Evolutionary conservation across 2,888 invertebrate genomes (phyloP), one percentile per base, ranked within the genome.

Genomic region (Escarpia spicata): DNA sequence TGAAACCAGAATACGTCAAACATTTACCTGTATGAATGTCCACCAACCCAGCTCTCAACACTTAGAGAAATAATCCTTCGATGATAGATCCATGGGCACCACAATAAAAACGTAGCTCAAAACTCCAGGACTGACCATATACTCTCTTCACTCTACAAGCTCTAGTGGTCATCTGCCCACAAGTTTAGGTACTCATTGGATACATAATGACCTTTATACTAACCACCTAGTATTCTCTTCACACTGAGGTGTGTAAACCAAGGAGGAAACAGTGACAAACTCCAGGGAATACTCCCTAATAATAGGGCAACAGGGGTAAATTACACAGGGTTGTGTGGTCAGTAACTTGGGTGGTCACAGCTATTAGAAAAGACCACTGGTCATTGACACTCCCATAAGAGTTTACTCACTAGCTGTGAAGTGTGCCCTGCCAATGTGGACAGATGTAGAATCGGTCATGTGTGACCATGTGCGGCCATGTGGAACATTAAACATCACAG

Each of bases 141-240:
- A 26, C 75, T 75, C 19, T 75, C 75, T 26, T 75, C 19, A 75
- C 75, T 75, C 19, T 75, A n/a, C 75, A 19, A 75, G 19, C 19
- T 75, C 75, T 75, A 75, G 26, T 75, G 75, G 75, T 75, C 75
- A 75, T 75, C 75, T 75, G 75, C 26, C 75, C 75, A 75, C 75
- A 75, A 75, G 75, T 26, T 75, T 26, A 26, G 26, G 6, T 75
- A 75, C 19, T 6, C 75, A 75, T 2, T 75, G 19, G 75, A n/a
- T 75, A 75, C 75, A 75, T 75, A 75, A 75, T 75, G 75, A 75
- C 75, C 75, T 75, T 75, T 75, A 75, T 75, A 75, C 75, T 75
- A 26, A 26, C 75, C 75, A 75, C n/a, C n/a, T 75, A 75, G 19
- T 75, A 75, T 2, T 75, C 75, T n/a, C 75, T 75, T 75, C 75